These are phyloP conservation scores for Pandion haliaetus DNA, from an alignment of 2,113 vertebrate genomes.

Conservation along the genomic window DNA sequence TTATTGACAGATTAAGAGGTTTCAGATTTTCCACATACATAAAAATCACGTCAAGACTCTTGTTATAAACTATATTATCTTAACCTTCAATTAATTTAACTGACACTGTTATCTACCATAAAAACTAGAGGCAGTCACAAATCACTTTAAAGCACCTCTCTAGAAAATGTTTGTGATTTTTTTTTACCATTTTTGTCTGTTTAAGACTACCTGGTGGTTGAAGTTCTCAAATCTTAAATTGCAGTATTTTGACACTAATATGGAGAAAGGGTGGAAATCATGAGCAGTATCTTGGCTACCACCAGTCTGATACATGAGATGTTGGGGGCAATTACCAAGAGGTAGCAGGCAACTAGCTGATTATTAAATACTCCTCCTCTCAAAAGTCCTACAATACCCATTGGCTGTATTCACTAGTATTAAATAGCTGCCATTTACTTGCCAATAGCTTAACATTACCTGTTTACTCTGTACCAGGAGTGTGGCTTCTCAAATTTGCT, in stretches of 20 bases:
- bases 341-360: not conserved
- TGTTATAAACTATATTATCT: not conserved
- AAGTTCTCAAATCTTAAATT: not conserved
- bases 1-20: not conserved
- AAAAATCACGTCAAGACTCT: not conserved
- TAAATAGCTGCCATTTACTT: not conserved
- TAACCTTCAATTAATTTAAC: not conserved
- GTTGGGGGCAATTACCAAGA: not conserved
- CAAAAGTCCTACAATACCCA: not conserved
- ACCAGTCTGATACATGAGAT: not conserved
- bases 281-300: not conserved
- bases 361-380: not conserved
- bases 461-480: not conserved
- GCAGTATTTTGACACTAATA: not conserved
- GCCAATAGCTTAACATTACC: not conserved
- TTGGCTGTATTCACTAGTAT: not conserved
- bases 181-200: not conserved
- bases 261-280: not conserved
- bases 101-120: not conserved
- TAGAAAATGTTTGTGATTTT: not conserved
- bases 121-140: not conserved
- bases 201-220: not conserved
- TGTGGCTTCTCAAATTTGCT: not conserved
- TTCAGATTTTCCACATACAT: not conserved
- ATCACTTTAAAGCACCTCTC: not conserved